phyloP scores from a whole-genome alignment of 1,140 invertebrate species.

The Danaus melanippus region DNA sequence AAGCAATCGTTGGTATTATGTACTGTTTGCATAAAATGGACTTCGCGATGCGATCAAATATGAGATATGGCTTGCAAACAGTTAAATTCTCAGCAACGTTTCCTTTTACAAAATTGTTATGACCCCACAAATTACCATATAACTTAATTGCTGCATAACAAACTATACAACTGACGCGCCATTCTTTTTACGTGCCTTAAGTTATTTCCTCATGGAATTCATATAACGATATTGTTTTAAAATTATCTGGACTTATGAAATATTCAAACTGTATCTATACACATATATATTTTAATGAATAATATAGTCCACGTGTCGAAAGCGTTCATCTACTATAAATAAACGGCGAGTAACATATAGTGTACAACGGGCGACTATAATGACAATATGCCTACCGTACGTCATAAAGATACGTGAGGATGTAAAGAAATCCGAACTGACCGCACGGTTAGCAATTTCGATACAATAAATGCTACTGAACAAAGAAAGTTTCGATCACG shows the following conservation, averaged over 20 bases:
- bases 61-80: not conserved
- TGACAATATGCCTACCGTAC: slow-evolving; percentile 15
- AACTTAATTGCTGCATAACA: slow-evolving; percentile 8
- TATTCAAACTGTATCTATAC: no score
- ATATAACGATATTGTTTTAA: no score
- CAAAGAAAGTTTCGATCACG: slow-evolving; percentile 65
- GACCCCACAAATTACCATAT: no score
- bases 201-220: no score
- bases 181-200: not conserved
- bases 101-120: not conserved
- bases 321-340: no score
- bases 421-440: slow-evolving; percentile 27
- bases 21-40: slow-evolving; percentile 24
- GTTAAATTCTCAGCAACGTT: slow-evolving; percentile 7
- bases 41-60: slow-evolving; percentile 11
- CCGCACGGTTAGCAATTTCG: slow-evolving; percentile 55
- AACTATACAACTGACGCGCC: slow-evolving; percentile 10
- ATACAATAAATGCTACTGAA: slow-evolving; percentile 66
- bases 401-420: slow-evolving; percentile 32
- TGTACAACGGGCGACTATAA: not conserved
- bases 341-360: no score
- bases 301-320: no score
- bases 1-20: slow-evolving; percentile 36
- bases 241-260: no score
- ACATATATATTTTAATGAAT: no score